Percentiles rank a stretch among this genome's conserved stretches.
These are phyloP conservation scores for Cinara cedri DNA, from an alignment of 2,888 invertebrate species.

Conservation along the genomic window DNA sequence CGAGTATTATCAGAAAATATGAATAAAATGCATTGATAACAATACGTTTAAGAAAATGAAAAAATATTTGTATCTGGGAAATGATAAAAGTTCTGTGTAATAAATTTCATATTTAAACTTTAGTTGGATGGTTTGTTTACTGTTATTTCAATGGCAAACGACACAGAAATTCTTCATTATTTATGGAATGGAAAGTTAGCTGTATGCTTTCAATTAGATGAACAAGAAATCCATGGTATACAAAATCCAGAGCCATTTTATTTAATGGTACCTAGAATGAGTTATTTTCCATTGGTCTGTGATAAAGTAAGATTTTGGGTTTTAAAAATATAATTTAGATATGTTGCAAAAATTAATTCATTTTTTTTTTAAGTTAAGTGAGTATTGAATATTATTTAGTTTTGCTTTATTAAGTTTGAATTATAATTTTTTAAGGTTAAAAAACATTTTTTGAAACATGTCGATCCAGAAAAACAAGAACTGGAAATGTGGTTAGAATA, in stretches of 20 bases:
- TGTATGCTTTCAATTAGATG: slow-evolving; percentile 86
- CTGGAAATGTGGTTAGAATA: slow-evolving; percentile 94
- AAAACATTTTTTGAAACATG: slow-evolving; percentile 83
- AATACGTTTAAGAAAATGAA: no score
- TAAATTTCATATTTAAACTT: no score
- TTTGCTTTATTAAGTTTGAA: not conserved
- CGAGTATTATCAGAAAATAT: no score
- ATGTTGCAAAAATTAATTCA: not conserved
- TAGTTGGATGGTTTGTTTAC: slow-evolving; percentile 6
- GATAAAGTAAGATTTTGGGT: slow-evolving; percentile 77
- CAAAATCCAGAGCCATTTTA: slow-evolving; percentile 92
- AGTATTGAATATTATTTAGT: not conserved
- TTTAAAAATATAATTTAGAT: not conserved
- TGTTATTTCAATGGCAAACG: slow-evolving; percentile 80
- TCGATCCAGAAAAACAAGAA: slow-evolving; percentile 80
- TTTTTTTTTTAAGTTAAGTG: not conserved
- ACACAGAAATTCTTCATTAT: slow-evolving; percentile 90
- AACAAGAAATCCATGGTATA: slow-evolving; percentile 86
- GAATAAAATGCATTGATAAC: no score
- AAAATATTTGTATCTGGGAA: no score
- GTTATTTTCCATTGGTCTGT: slow-evolving; percentile 92
- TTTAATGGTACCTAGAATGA: slow-evolving; percentile 89
- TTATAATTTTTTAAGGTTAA: slow-evolving; percentile 70
- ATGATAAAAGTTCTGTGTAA: no score
- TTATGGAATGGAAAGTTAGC: slow-evolving; percentile 83